These are phyloP conservation scores for Astreopora myriophthalma DNA, from an alignment of 64 coral and sea anemone species.

Conservation along the genomic window DNA sequence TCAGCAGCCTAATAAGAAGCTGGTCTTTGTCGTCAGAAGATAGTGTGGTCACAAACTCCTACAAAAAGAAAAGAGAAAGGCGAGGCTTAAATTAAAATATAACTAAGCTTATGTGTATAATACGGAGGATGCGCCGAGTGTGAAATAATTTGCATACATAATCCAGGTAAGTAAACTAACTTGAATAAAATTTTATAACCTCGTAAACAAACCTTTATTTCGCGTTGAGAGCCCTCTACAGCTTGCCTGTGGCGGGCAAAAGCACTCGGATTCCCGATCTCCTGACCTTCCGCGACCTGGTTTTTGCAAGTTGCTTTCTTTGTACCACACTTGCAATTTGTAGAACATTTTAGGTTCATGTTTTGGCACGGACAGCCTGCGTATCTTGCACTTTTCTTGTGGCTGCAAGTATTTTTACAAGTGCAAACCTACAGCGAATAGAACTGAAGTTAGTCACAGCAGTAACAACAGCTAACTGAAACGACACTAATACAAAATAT, in stretches of 20 bases:
- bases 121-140: not conserved
- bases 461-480: too few relatives aligned
- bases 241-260: conserved; percentile 10
- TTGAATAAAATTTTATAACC: not conserved
- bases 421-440: too few relatives aligned
- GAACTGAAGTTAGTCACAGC: too few relatives aligned
- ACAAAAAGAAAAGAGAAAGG: not conserved
- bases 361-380: conserved; percentile 26
- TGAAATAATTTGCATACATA: not conserved
- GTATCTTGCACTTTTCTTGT: too few relatives aligned
- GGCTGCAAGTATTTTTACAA: too few relatives aligned
- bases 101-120: not conserved
- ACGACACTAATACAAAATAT: too few relatives aligned
- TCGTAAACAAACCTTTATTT: not conserved
- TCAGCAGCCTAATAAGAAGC: not conserved
- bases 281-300: not conserved
- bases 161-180: too few relatives aligned
- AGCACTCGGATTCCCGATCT: not conserved
- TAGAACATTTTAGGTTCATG: not conserved
- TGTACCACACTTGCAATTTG: not conserved
- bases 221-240: too few relatives aligned
- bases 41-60: not conserved
- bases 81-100: too few relatives aligned
- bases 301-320: conserved; percentile 42
- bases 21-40: not conserved